Base-by-base conservation (phyloP, 2,797 vertebrate genomes). In the Epinephelus awoara region DNA sequence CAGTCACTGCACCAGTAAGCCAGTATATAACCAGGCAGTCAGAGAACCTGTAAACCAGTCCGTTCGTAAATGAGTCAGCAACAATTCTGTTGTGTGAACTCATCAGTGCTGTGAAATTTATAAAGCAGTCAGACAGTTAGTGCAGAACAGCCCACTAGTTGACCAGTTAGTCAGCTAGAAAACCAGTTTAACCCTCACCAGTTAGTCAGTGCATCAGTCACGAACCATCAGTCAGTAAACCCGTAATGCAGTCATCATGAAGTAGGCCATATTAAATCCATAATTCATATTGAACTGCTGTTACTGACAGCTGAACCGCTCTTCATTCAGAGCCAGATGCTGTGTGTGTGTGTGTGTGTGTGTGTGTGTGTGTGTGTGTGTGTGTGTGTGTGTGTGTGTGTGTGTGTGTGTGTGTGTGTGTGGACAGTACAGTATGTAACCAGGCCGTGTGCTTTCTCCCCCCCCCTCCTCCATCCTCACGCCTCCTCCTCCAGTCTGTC, bases 401-500 rank as follows among this genome's bases (percentile, higher is more conserved):
- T 78, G 51, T 68, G n/a, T n/a, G n/a, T n/a, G n/a, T n/a, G n/a
- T n/a, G n/a, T n/a, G n/a, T n/a, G n/a, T n/a, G n/a, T n/a, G 42
- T 55, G 78, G 64, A 23, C 19, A 19, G 61, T 67, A 58, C 72
- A 74, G 73, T 76, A 7, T 69, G 49, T 88, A 86, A 89, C 79
- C 80, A 67, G 71, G 64, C 72, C 25, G 15, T 72, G 51, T 52
- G 38, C 86, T 87, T 85, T 86, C 88, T 47, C 88, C 79, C 88
- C 79, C 88, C 91, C 91, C 91, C 92, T 94, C 86, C 92, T 89
- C 77, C 92, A 93, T 83, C 94, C 54, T 17, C 87, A 89, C 88
- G 88, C 94, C 29, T 10, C 89, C 23, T 84, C 93, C 91, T 88
- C 88, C 96, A 99, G 98, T 96, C 96, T 99, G 92, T 99, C 98